These are phyloP conservation scores for Zophobas morio DNA, from an alignment of 1,140 invertebrate genomes.

Conservation along the genomic window DNA sequence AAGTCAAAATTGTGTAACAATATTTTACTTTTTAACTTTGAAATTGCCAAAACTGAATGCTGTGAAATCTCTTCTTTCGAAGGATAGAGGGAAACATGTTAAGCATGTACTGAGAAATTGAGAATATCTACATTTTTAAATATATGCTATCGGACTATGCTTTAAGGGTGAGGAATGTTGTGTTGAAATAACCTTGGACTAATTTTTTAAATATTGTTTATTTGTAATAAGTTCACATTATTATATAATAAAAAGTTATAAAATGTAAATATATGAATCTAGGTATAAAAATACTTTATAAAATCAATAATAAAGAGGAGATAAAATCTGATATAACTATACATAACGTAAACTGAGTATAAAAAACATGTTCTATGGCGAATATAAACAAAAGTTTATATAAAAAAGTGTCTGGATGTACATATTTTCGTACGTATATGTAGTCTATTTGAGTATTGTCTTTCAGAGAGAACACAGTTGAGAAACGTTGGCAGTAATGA, in stretches of 20 bases:
- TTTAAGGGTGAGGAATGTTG: background rate
- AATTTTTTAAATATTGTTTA: slow-evolving; percentile 51
- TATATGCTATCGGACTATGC: too few species aligned
- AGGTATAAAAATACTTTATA: slow-evolving; percentile 66
- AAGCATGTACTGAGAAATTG: too few species aligned
- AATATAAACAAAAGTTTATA: slow-evolving; percentile 56
- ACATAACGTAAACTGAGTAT: slow-evolving; percentile 65
- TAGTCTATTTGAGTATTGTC: slow-evolving; percentile 55
- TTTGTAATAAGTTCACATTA: slow-evolving; percentile 54
- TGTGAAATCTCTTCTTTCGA: too few species aligned
- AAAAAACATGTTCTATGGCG: slow-evolving; percentile 63
- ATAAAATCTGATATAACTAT: slow-evolving; percentile 67
- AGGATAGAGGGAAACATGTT: too few species aligned
- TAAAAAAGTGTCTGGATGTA: slow-evolving; percentile 41
- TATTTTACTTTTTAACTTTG: too few species aligned
- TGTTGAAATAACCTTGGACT: background rate
- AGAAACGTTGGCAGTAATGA: slow-evolving; percentile 61
- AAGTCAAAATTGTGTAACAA: too few species aligned
- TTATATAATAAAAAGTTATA: slow-evolving; percentile 64
- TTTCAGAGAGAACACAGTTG: slow-evolving; percentile 60
- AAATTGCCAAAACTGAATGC: too few species aligned
- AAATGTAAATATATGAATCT: slow-evolving; percentile 66
- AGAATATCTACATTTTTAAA: too few species aligned
- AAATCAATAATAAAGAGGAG: slow-evolving; percentile 65
- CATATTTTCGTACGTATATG: slow-evolving; percentile 53